phyloP scores from a whole-genome alignment of 92 coral and sea anemone genomes.

The Blastomussa wellsi region DNA sequence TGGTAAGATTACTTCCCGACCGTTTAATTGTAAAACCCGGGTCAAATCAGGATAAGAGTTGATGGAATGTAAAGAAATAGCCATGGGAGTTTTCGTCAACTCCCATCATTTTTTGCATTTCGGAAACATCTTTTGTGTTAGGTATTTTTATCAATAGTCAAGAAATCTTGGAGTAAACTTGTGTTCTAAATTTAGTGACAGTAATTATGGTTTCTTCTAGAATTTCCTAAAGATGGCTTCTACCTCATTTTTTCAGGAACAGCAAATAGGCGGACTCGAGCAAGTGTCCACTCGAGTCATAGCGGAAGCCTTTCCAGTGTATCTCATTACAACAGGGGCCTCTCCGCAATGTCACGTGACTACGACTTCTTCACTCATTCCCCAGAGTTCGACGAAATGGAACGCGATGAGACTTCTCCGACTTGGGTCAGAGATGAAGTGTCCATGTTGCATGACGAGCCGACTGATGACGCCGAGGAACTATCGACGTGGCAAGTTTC shows the following conservation, averaged over 20 bases:
- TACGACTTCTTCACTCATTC: conserved; percentile 12
- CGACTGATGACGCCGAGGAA: background rate
- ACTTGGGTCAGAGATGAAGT: conserved; percentile 18
- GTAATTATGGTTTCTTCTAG: too few relatives aligned
- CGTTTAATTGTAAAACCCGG: too few relatives aligned
- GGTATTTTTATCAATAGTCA: too few relatives aligned
- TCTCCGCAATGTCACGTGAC: conserved; percentile 67
- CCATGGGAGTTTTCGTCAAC: too few relatives aligned
- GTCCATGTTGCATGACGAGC: background rate
- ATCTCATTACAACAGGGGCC: conserved; percentile 50
- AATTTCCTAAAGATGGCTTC: too few relatives aligned
- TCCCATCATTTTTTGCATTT: too few relatives aligned
- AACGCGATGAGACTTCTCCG: conserved; percentile 34
- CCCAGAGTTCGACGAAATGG: conserved; percentile 30
- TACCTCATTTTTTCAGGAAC: conserved; percentile 25
- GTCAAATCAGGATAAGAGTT: too few relatives aligned
- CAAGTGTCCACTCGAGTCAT: conserved; percentile 50
- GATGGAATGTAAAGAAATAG: too few relatives aligned
- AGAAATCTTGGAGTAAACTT: too few relatives aligned
- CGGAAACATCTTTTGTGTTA: too few relatives aligned
- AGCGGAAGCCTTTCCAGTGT: conserved; percentile 70
- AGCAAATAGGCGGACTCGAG: conserved; percentile 23
- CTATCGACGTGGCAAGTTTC: background rate
- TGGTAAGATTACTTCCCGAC: conserved; percentile 16
- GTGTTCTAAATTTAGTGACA: too few relatives aligned